These are phyloP conservation scores for Pitangus sulphuratus DNA, from an alignment of 2,797 vertebrate species.

Conservation along the genomic window DNA sequence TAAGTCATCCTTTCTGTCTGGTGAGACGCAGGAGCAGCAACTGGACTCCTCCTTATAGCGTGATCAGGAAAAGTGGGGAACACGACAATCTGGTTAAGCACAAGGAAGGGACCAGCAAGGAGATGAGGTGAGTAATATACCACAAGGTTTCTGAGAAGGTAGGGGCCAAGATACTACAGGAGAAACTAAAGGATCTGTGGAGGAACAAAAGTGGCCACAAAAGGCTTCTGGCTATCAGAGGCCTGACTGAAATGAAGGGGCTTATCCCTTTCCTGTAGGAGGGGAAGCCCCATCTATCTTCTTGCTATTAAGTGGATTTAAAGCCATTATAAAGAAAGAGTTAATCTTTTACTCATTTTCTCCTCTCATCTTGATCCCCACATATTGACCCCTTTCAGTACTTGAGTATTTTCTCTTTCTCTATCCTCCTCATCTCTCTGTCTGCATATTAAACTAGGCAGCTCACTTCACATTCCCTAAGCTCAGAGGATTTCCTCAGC, in stretches of 20 bases:
- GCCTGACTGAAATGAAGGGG: background rate
- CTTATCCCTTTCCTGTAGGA: background rate
- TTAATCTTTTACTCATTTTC: background rate
- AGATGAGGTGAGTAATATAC: background rate
- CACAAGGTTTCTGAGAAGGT: background rate
- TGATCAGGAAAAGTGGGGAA: background rate
- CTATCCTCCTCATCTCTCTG: background rate
- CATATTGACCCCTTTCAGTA: background rate
- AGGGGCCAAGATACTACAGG: background rate
- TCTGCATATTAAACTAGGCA: background rate
- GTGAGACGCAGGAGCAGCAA: background rate
- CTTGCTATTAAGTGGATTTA: background rate
- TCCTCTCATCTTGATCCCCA: background rate
- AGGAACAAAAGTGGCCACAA: background rate
- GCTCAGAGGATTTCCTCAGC: background rate
- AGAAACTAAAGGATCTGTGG: background rate
- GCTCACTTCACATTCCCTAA: conserved; percentile 3
- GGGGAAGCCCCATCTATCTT: background rate
- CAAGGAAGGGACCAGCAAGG: accelerated
- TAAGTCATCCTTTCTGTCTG: background rate
- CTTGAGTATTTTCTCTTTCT: background rate
- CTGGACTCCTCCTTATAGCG: background rate
- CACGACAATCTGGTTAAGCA: background rate
- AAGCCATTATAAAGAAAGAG: background rate
- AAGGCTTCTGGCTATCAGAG: background rate